phyloP scores from a whole-genome alignment of 1,140 invertebrate species.

The Drosophila erecta region DNA sequence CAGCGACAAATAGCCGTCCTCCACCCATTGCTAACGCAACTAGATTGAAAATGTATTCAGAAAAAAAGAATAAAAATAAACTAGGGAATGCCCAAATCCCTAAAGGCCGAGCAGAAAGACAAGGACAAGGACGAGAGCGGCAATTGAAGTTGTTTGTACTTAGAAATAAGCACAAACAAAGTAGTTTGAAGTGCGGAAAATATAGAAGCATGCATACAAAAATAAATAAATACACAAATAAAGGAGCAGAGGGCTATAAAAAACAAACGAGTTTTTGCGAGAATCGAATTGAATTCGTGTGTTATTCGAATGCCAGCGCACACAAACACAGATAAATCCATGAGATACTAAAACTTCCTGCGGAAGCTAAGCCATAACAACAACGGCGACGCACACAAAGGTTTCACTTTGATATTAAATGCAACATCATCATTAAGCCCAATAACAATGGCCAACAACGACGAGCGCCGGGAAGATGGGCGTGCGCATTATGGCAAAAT shows the following conservation, averaged over 20 bases:
- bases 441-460: constrained; percentile 65
- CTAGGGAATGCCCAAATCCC: constrained; percentile 16
- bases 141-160: constrained; percentile 46
- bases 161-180: constrained; percentile 52
- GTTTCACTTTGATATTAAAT: constrained; percentile 73
- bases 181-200: constrained; percentile 68
- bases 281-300: constrained; percentile 75
- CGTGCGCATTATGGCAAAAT: constrained; percentile 55
- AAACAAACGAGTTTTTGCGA: constrained; percentile 68
- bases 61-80: constrained; percentile 42
- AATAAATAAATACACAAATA: constrained; percentile 49
- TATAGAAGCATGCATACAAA: constrained; percentile 12
- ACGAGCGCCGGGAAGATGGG: constrained; percentile 54
- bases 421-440: constrained; percentile 81
- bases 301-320: constrained; percentile 52
- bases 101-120: constrained; percentile 9
- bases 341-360: constrained; percentile 74
- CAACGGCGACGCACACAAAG: constrained; percentile 31
- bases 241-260: constrained; percentile 26
- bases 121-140: constrained; percentile 10
- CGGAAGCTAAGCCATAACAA: constrained; percentile 72
- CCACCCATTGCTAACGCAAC: not conserved
- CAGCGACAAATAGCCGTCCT: not conserved
- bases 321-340: constrained; percentile 38
- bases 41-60: constrained; percentile 15